These are phyloP conservation scores for Prinia subflava DNA, from an alignment of 2,113 vertebrate genomes.

Conservation along the genomic window DNA sequence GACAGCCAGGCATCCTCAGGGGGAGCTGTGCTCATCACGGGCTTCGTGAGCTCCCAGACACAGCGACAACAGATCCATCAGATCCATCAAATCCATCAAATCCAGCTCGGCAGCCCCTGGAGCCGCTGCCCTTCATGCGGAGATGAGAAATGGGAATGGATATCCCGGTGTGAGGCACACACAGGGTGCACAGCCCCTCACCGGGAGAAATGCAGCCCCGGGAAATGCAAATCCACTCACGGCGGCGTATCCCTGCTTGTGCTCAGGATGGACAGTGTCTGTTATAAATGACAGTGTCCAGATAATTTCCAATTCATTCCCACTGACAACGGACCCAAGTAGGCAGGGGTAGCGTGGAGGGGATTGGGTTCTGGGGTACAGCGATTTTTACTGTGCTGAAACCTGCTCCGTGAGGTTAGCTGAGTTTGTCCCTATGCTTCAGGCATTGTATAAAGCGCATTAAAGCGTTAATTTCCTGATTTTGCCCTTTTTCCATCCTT, in stretches of 20 bases:
- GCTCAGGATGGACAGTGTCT: not conserved
- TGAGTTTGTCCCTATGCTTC: not conserved
- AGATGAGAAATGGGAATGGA: not conserved
- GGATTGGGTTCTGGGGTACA: too few relatives aligned
- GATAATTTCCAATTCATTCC: not conserved
- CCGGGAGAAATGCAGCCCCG: not conserved
- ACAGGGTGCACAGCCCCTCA: not conserved
- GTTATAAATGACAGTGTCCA: too few relatives aligned
- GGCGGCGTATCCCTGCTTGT: not conserved
- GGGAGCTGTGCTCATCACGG: too few relatives aligned
- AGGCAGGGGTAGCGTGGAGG: not conserved
- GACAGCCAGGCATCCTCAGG: not conserved
- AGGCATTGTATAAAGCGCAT: fast-evolving
- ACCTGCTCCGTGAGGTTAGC: not conserved
- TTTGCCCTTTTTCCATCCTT: not conserved
- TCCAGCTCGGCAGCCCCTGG: not conserved
- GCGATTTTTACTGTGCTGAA: not conserved
- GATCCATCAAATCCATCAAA: too few relatives aligned
- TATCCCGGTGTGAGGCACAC: not conserved
- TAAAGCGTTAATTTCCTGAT: not conserved
- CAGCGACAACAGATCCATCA: too few relatives aligned
- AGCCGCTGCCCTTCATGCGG: not conserved
- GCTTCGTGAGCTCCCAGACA: too few relatives aligned
- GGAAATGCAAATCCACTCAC: fast-evolving
- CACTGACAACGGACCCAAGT: fast-evolving